Evolutionary conservation across 2,113 vertebrate genomes (phyloP), one percentile per base, ranked within the genome.

Genomic region (Aythya baeri): DNA sequence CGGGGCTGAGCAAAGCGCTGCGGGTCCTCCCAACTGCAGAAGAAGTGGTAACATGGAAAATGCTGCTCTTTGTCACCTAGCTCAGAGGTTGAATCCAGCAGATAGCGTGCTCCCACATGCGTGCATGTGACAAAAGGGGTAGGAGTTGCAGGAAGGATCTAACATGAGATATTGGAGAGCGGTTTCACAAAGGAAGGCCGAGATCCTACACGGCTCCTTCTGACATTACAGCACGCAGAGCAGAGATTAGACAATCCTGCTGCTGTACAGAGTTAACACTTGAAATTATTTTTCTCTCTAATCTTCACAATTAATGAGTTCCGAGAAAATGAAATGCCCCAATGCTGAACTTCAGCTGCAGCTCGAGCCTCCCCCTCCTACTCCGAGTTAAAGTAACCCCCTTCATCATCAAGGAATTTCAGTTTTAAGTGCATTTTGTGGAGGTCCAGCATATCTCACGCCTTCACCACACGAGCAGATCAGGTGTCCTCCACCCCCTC

Each of bases 21-120:
- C 0, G 0, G 31, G 14, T 3, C 13, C 55, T 46, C 32, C 0
- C 0, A 6, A 26, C 3, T 17, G 18, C 25, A 3, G 0, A 52
- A 8, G 1, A 55, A 13, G 11, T 1, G 2, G 17, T 0, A 7
- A 32, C 70, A 41, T 5, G 13, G 52, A 43, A 67, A 82, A 66
- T 0, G 7, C 50, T 50, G 22, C 72, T 34, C 61, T n/a, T 1
- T 31, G 27, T 8, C 75, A 41, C 15, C 34, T 7, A 10, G 15
- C 52, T 58, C 1, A 9, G 36, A 41, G 43, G 18, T 23, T 13
- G 74, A 49, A 50, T 29, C 17, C 61, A 36, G 25, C 17, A 46
- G 44, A 14, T 2, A 32, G 0, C 2, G 3, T 1, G 75, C 8
- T 21, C 66, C 50, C 54, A 63, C 55, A 1, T 2, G 9, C 2